Base-by-base conservation (phyloP, 2,888 invertebrate genomes). In the Xestia ashworthii region DNA sequence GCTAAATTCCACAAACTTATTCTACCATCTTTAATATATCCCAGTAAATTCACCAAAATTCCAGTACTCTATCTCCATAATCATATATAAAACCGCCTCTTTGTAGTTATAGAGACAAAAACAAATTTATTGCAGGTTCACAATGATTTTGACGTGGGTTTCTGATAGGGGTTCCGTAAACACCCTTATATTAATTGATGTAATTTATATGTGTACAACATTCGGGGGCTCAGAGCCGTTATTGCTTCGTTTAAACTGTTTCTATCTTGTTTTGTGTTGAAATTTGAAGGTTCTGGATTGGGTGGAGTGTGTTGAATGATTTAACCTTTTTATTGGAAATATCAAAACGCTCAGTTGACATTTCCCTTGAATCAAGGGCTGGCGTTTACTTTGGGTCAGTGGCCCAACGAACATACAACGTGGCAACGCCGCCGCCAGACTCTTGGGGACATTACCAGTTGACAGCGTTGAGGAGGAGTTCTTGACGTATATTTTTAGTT, bases 131-230 rank as follows among this genome's bases (percentile, higher is more conserved):
- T 86, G 89, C 82, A 74, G 77, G 81, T 85, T 83, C 82, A 77
- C 83, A 83, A 85, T 88, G 83, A 88, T 87, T 91, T 90, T 91
- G 90, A 91, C 90, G 85, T 86, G 89, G 91, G 91, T 90, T 58
- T 69, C 79, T 84, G 89, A 89, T 90, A 87, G 76, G 88, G 90
- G 89, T 88, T 78, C 65, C 73, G 76, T 83, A 80, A 87, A 84
- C 80, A 85, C 83, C 82, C 84, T 85, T 81, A 84, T 91, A 90
- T 90, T 90, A 91, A 91, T 91, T 90, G 89, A 88, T 85, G 89
- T 90, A 89, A 91, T 91, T 90, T 90, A 89, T 90, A 83, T 86
- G 78, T 85, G 80, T 82, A 79, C 75, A 84, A 82, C 76, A 84
- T 82, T 67, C 11, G 65, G 73, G 87, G 78, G 76, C 71, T 68